Base-by-base conservation (phyloP, 2,888 invertebrate genomes). In the Noctua pronuba region DNA sequence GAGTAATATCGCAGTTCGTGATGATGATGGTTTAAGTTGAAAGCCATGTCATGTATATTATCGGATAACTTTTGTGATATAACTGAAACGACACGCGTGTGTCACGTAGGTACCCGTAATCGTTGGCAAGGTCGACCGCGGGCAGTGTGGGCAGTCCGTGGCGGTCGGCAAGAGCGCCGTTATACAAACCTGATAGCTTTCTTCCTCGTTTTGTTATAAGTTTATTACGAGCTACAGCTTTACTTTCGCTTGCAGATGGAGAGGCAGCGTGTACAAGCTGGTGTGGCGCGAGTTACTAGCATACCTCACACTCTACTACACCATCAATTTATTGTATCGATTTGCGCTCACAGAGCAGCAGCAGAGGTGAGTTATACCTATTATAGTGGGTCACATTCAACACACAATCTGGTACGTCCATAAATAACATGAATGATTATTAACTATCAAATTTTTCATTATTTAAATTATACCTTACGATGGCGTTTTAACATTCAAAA, bases 181-280 rank as follows among this genome's bases (percentile, higher is more conserved):
- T 69, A 80, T 74, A 79, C 66, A 67, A 84, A 82, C 75, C 66
- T 62, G 74, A 68, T 75, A 60, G 73, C 77, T 75, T 77, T 83
- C 85, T 80, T 85, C 80, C 75, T 82, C 73, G 80, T 80, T 78
- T 86, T 80, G 72, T 81, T 84, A 71, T 75, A 77, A 58, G 18
- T 72, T 75, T 72, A 79, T 58, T 74, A 35, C 24, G 60, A 72
- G 70, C 73, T 75, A 82, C 58, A 66, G 38, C 31, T 70, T 77
- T 66, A 72, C 65, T 86, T 83, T 87, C 83, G 70, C 83, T 88
- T 82, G 35, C 98, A 99, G 99, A 97, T 99, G 99, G 99, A 97
- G 98, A 92, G 99, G 99, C 91, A 99, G 99, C 94, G 99, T 99
- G 64, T 99, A 99, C 97, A 99, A 99, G 97, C 96, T 99, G 94